Base-by-base conservation (phyloP, 1,140 invertebrate genomes). In the Cydia splendana region DNA sequence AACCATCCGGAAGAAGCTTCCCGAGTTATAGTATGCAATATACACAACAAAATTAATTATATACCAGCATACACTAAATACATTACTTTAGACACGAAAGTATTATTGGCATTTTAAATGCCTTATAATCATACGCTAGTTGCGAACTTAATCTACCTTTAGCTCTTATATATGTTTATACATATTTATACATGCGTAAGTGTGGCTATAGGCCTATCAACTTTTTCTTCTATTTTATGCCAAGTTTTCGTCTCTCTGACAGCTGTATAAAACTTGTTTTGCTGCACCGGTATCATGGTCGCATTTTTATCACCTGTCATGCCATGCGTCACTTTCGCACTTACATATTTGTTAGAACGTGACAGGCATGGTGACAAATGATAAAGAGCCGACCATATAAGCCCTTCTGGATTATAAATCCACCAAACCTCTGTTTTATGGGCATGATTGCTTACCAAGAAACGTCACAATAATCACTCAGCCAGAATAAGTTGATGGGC, bases 41-140 rank as follows among this genome's bases (percentile, higher is more conserved):
- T 81, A 83, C 80, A 83, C 78, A 83, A 83, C 81, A 83, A 81
- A 78, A 76, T 75, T 38, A 75, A 77, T 75, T 77, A 82, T 34
- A 80, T 82, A 81, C 42, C 57, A 79, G 78, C 45, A 48, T 74
- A 74, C 48, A 65, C 76, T 81, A 82, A 76, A 67, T 76, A 78
- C 45, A 75, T 71, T 75, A 78, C 77, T 76, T 76, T 78, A 73
- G 48, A 48, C 75, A 65, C 51, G 28, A 75, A 67, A 79, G 75
- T 76, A 75, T 75, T 76, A 76, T 76, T 65, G 74, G 79, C 79
- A 80, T 80, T 77, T 77, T 80, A 80, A 78, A 80, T 80, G 77
- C 79, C 65, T 78, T 78, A 76, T 79, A 30, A 69, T 77, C 75
- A 71, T 53, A 77, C 76, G 69, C 67, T 77, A 77, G 67, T 71